A percentile compares a stretch with the other conserved stretches of the same genome.
Conservation (phyloP, 2,113 vertebrate genomes). For the Cariama cristata region DNA sequence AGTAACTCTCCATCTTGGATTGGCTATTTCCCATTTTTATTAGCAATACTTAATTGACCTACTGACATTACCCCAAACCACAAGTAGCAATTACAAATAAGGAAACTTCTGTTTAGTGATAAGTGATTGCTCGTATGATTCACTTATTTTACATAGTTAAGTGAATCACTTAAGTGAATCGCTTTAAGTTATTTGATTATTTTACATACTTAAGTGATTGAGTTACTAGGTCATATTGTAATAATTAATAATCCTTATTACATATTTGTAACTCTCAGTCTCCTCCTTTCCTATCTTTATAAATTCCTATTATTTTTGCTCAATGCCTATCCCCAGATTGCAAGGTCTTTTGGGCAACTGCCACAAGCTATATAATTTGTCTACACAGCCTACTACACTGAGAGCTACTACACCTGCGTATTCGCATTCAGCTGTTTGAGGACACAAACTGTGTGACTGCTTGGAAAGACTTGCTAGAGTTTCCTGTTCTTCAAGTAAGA, state of each 20-base stretch:
- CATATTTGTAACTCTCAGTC: not conserved
- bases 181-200: not conserved
- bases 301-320: not conserved
- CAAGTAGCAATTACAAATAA: not conserved
- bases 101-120: not conserved
- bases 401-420: not conserved
- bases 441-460: not conserved
- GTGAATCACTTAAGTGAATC: not conserved
- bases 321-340: not conserved
- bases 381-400: not conserved
- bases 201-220: not conserved
- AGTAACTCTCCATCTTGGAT: not conserved
- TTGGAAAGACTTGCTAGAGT: not conserved
- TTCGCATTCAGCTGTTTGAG: not conserved
- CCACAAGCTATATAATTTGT: not conserved
- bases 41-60: not conserved
- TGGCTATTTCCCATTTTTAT: not conserved
- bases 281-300: not conserved
- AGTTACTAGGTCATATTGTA: not conserved
- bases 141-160: not conserved
- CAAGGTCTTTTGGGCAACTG: not conserved
- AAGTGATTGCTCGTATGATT: not conserved
- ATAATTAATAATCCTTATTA: not conserved
- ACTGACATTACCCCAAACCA: not conserved
- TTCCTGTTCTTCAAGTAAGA: not conserved